Base-by-base conservation (phyloP, 2,113 vertebrate genomes). In the Amia ocellicauda region DNA sequence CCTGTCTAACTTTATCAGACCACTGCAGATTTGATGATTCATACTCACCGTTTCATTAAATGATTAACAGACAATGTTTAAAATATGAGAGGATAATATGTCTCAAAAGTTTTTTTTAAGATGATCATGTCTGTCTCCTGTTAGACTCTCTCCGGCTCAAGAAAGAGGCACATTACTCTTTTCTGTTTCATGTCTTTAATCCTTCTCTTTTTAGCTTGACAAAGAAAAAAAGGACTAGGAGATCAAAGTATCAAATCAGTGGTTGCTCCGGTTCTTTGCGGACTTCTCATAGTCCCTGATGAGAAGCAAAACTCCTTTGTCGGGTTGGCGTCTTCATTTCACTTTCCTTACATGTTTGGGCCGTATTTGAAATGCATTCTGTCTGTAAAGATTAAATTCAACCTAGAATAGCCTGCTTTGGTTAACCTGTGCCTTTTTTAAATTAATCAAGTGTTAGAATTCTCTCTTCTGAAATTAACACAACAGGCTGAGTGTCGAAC, bases 391-490 rank as follows among this genome's bases (percentile, higher is more conserved):
- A 69, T 60, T 69, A 71, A 42, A 42, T 47, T 40, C 11, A 27
- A 29, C 19, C 69, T 54, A 22, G 50, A 68, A 69, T 67, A 67
- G 67, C 64, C 72, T 69, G 23, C 58, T 58, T 59, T 67, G 57
- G 69, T 74, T 76, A 79, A 75, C 77, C 83, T 75, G 56, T 62
- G 68, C 63, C 71, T 64, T 72, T 66, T 60, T 77, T 82, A 77
- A 82, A 82, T 85, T 81, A 80, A 83, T 81, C 66, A 83, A 71
- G 71, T 62, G 63, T 36, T 50, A 52, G 61, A 81, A 73, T 74
- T 78, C 81, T 83, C 77, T 62, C 63, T 79, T 73, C 75, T 75
- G 69, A 70, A 40, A 41, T 69, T 64, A 69, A 69, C 72, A 72
- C 73, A 57, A 67, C 71, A 70, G 78, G 73, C 58, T 73, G 78